These are phyloP conservation scores for Allobates femoralis DNA, from an alignment of 2,797 vertebrate genomes.

Conservation along the genomic window DNA sequence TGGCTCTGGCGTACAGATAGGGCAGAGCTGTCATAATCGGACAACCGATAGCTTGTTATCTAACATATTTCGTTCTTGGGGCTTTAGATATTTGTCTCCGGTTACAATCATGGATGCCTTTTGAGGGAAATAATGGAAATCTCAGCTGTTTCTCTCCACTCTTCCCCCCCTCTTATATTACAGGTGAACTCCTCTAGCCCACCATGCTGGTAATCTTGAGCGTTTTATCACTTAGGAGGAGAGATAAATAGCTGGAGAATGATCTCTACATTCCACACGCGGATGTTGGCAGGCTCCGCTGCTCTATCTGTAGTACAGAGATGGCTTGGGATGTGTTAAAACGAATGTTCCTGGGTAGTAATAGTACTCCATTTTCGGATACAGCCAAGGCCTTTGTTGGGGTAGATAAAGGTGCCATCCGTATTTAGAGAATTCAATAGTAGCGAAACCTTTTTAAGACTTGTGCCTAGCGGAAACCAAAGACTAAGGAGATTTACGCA, in stretches of 20 bases:
- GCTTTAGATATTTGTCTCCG: slow-evolving; percentile 15
- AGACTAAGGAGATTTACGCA: too few species aligned
- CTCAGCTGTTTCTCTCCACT: neutral
- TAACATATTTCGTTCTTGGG: slow-evolving; percentile 14
- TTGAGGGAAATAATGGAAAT: slow-evolving; percentile 37
- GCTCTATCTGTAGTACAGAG: neutral
- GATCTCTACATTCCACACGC: slow-evolving; percentile 38
- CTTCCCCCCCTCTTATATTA: neutral
- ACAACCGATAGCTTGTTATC: slow-evolving; percentile 35
- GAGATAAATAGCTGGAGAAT: slow-evolving; percentile 40
- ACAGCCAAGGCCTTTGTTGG: neutral
- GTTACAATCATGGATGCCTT: slow-evolving; percentile 14
- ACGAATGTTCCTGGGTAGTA: neutral
- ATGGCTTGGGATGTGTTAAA: neutral
- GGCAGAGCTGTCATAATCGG: slow-evolving; percentile 19
- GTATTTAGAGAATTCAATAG: neutral
- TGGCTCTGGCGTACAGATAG: neutral
- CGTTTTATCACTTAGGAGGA: slow-evolving; percentile 36
- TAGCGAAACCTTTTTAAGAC: too few species aligned
- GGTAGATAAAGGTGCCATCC: neutral
- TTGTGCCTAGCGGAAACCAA: too few species aligned
- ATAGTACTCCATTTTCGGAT: neutral
- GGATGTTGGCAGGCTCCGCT: slow-evolving; percentile 10
- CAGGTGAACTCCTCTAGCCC: slow-evolving; percentile 41
- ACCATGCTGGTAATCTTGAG: slow-evolving; percentile 43